These are phyloP conservation scores for Catocala fraxini DNA, from an alignment of 2,888 invertebrate species.

Conservation along the genomic window DNA sequence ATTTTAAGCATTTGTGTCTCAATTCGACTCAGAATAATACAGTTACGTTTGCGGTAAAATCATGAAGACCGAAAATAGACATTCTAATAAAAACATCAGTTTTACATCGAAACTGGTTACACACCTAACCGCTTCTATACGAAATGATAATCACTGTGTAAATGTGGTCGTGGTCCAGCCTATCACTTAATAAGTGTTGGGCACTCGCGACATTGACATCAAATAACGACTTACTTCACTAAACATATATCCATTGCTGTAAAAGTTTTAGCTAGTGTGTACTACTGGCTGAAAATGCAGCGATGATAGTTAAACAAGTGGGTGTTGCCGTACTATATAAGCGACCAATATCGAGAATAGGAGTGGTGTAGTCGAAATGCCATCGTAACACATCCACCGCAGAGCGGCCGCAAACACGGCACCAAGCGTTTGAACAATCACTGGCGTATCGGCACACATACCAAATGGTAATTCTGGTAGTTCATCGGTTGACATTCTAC, in stretches of 20 bases:
- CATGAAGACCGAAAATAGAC: not conserved
- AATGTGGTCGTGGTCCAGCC: constrained; percentile 48
- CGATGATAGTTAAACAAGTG: constrained; percentile 46
- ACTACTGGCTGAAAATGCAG: constrained; percentile 14
- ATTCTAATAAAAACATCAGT: constrained; percentile 9
- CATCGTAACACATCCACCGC: constrained; percentile 73
- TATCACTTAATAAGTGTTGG: constrained; percentile 57
- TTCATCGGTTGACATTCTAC: constrained; percentile 53
- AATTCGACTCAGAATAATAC: not conserved
- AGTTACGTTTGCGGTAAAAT: not conserved
- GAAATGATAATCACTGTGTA: constrained; percentile 51
- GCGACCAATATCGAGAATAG: constrained; percentile 45
- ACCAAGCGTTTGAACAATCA: constrained; percentile 73
- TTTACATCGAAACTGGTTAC: constrained; percentile 14
- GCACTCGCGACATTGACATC: constrained; percentile 33
- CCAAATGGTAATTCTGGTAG: constrained; percentile 57
- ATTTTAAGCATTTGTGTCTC: too few relatives aligned
- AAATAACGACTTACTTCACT: constrained; percentile 20
- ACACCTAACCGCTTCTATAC: constrained; percentile 11
- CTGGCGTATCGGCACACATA: constrained; percentile 67
- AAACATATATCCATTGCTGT: constrained; percentile 34
- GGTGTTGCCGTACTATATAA: constrained; percentile 46
- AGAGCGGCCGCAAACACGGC: constrained; percentile 71
- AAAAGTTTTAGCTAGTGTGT: constrained; percentile 17
- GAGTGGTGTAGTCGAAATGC: constrained; percentile 65